These are phyloP conservation scores for Gonocerus acuteangulatus DNA, from an alignment of 2,888 invertebrate species.

Conservation along the genomic window DNA sequence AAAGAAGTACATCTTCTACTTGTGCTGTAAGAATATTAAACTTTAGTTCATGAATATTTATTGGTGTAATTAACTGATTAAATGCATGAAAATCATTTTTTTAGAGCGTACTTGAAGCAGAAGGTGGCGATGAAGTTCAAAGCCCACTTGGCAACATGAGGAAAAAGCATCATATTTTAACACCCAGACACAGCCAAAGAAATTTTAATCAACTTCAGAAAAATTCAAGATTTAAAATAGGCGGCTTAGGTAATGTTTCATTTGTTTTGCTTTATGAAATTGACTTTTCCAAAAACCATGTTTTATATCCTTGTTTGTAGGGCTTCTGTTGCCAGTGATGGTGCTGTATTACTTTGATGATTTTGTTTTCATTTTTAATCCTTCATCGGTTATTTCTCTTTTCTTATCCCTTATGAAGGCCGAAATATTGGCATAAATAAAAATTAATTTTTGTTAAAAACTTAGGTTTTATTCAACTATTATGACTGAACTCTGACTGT, in stretches of 20 bases:
- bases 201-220: slow-evolving; percentile 47
- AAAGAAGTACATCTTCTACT: slow-evolving; percentile 79
- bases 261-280: neutral
- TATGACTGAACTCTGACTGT: no score
- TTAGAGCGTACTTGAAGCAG: slow-evolving; percentile 76
- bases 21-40: slow-evolving; percentile 57
- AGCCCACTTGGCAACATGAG: slow-evolving; percentile 68
- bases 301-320: no score
- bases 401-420: no score
- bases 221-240: slow-evolving; percentile 52
- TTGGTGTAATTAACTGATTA: neutral
- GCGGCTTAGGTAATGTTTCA: slow-evolving; percentile 57
- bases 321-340: no score
- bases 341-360: no score
- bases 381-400: no score
- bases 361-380: no score
- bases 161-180: slow-evolving; percentile 66
- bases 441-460: no score
- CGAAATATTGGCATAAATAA: no score
- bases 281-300: no score
- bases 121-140: slow-evolving; percentile 68
- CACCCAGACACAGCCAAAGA: slow-evolving; percentile 76
- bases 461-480: no score
- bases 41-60: neutral
- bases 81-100: slow-evolving; percentile 27